These are phyloP conservation scores for Diabrotica virgifera DNA, from an alignment of 1,140 invertebrate genomes.

Conservation along the genomic window DNA sequence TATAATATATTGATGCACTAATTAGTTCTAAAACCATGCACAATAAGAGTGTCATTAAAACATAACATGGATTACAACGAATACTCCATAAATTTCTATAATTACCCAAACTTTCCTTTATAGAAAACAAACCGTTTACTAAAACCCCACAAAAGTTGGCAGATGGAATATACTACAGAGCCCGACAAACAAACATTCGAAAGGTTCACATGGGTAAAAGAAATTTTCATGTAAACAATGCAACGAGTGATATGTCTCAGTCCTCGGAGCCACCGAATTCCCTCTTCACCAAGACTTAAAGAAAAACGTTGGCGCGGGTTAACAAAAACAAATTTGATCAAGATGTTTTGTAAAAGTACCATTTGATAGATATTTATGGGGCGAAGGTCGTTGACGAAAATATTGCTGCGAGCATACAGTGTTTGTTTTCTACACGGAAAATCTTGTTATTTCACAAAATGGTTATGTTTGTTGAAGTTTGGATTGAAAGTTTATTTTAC, in stretches of 20 bases:
- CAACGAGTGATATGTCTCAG: conserved; percentile 9
- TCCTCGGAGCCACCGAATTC: background rate
- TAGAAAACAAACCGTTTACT: conserved; percentile 4
- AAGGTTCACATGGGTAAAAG: conserved; percentile 7
- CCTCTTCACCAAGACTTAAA: background rate
- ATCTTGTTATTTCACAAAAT: no score
- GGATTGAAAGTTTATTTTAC: no score
- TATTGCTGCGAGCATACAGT: no score
- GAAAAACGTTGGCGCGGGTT: background rate
- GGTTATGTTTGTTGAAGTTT: no score
- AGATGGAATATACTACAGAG: conserved; percentile 1
- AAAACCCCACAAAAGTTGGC: background rate
- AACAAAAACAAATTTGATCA: background rate
- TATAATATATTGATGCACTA: background rate
- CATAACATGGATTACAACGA: background rate
- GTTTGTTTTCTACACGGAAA: no score
- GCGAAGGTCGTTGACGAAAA: no score
- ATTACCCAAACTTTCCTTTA: background rate
- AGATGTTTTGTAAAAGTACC: background rate
- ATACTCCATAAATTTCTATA: conserved; percentile 1
- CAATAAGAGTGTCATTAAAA: background rate
- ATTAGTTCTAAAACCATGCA: background rate
- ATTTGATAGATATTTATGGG: background rate
- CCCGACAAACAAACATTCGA: conserved; percentile 4
- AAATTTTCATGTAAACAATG: conserved; percentile 8